These are phyloP conservation scores for Phasia obesa DNA, from an alignment of 2,888 invertebrate genomes.

Conservation along the genomic window DNA sequence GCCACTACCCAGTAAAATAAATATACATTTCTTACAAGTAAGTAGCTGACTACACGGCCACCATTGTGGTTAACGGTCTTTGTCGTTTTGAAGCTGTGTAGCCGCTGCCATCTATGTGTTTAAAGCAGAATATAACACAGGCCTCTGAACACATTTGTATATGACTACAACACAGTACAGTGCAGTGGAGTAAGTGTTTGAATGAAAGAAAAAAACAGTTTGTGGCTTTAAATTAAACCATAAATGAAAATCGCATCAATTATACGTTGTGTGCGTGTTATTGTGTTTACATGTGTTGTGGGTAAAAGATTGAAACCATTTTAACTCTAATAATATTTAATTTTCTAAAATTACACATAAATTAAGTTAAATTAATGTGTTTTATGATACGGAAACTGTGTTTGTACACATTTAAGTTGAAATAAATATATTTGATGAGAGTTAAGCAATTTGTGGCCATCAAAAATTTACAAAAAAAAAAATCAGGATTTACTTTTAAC, in stretches of 20 bases:
- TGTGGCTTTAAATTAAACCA: slow-evolving; percentile 36
- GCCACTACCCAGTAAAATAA: too few relatives aligned
- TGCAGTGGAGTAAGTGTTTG: neutral
- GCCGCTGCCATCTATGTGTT: too few relatives aligned
- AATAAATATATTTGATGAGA: neutral
- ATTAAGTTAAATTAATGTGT: slow-evolving; percentile 30
- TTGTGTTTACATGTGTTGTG: neutral
- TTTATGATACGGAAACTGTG: neutral
- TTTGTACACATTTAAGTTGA: neutral
- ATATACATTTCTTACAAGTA: too few relatives aligned
- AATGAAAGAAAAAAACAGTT: slow-evolving; percentile 6
- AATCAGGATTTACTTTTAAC: neutral
- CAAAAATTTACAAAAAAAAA: neutral
- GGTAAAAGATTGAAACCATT: neutral
- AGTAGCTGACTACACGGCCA: too few relatives aligned
- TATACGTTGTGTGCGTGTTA: neutral
- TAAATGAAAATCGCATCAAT: slow-evolving; percentile 31
- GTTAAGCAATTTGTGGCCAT: neutral
- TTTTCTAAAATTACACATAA: slow-evolving; percentile 30
- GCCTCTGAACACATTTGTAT: too few relatives aligned
- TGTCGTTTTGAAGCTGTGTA: too few relatives aligned
- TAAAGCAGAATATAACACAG: too few relatives aligned
- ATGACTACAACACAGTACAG: too few relatives aligned
- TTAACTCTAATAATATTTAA: slow-evolving; percentile 16
- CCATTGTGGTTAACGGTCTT: too few relatives aligned